A percentile compares a stretch with the other conserved stretches of the same genome.
These are phyloP conservation scores for Coptotermes formosanus DNA, from an alignment of 1,140 invertebrate genomes.

Conservation along the genomic window DNA sequence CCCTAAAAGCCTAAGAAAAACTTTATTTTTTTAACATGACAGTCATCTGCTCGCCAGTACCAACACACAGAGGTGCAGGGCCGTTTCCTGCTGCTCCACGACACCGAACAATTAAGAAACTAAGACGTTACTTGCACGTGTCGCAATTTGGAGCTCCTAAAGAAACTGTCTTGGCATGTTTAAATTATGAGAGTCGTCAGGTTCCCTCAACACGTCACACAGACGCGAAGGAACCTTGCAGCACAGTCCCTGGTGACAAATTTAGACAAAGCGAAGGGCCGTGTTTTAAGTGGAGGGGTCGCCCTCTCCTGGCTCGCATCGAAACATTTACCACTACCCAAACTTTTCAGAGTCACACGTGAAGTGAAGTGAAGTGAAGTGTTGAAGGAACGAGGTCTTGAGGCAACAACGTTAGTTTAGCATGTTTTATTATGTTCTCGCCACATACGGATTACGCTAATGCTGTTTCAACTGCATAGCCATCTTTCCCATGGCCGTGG, in stretches of 20 bases:
- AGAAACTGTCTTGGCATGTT: background rate
- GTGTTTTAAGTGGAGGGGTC: slow-evolving; percentile 7
- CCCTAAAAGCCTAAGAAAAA: too few species aligned
- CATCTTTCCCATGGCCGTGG: too few species aligned
- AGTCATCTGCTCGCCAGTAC: too few species aligned
- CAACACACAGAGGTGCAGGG: too few species aligned
- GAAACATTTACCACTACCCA: background rate
- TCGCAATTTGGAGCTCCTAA: background rate
- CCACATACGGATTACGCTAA: too few species aligned
- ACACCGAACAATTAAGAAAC: background rate
- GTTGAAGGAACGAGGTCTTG: background rate
- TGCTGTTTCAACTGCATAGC: too few species aligned
- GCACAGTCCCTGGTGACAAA: background rate
- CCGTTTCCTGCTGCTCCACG: background rate
- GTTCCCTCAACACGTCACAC: background rate
- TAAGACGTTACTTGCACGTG: background rate
- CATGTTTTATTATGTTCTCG: too few species aligned
- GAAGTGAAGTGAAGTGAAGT: background rate
- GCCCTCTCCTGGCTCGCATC: background rate
- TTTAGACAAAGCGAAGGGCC: background rate
- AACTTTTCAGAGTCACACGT: background rate
- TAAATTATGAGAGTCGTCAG: background rate
- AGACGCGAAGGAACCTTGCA: background rate
- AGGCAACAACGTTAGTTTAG: too few species aligned
- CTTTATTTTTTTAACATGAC: too few species aligned